Evolutionary conservation across 2,113 vertebrate species (phyloP).

Genomic region (Oxygymnocypris stewartii): DNA sequence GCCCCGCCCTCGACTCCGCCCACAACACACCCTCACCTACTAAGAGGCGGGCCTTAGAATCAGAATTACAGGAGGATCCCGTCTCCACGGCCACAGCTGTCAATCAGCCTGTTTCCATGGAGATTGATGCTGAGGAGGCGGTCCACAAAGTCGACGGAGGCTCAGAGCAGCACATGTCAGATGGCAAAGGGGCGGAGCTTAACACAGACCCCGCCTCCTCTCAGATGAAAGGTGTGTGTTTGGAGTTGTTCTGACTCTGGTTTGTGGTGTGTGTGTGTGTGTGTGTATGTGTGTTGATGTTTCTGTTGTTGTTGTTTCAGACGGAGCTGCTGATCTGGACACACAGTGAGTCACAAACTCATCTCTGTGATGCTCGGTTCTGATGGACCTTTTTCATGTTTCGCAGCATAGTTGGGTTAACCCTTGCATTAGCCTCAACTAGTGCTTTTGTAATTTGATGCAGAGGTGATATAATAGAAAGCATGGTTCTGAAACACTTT

Average conservation of each 20-base stretch:
- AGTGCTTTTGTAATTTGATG: too few species aligned
- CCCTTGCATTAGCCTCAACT: too few species aligned
- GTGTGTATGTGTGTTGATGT: neutral
- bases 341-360: slow-evolving; percentile 23
- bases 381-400: too few species aligned
- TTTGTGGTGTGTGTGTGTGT: neutral
- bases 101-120: neutral
- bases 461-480: too few species aligned
- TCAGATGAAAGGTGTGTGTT: slow-evolving; percentile 5
- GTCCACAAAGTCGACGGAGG: neutral
- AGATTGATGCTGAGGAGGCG: neutral
- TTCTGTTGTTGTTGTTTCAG: neutral
- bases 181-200: neutral
- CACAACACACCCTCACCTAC: neutral
- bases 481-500: too few species aligned
- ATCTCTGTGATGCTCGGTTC: too few species aligned
- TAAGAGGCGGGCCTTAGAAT: neutral
- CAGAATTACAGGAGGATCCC: neutral
- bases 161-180: neutral
- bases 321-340: neutral
- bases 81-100: neutral
- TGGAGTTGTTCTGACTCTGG: neutral
- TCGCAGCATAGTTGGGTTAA: too few species aligned
- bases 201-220: neutral
- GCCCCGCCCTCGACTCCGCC: neutral